Evolutionary conservation across 1,140 invertebrate species (phyloP), one percentile per base, ranked within the genome.

Genomic region (Dolichoris vasculosae): DNA sequence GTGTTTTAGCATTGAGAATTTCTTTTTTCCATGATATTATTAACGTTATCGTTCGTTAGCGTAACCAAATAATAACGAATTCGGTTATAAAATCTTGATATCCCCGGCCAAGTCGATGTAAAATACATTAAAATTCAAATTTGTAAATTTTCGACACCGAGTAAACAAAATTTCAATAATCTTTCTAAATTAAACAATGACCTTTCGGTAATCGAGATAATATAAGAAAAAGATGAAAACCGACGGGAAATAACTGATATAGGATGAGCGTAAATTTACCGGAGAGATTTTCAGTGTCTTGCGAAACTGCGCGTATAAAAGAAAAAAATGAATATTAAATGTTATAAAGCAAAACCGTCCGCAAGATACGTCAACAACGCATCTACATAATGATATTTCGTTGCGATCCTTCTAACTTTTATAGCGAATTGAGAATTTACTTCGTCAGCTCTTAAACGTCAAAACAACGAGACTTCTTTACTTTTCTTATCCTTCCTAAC

Each of bases 361-460:
- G 38, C 78, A 40, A 67, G 67, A 85, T 80, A 76, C 69, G n/a
- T 85, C 69, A 81, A 81, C 67, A 67, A 71, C 20, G 71, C 78
- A 85, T 85, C 78, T 85, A 59, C 78, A 85, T 85, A 76, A 81
- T 85, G 48, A 75, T 81, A 81, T 81, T 81, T 48, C 69, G 48
- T 43, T 4, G 9, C 73, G 35, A 55, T 17, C 46, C n/a, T 32
- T 9, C 59, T 64, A 85, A 85, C 78, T 81, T 81, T 85, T 85
- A 85, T 67, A 55, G 83, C 20, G 55, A 75, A 81, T 85, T 76
- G 32, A 43, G 23, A 73, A 40, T 38, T 26, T 43, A 40, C 20
- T 1, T 26, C 35, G 38, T 73, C 69, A 13, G 4, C 35, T 73
- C 69, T 73, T 40, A 73, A 38, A 26, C 8, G 23, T 26, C 11